Conservation (phyloP, 1,140 invertebrate species). For the Varroa destructor region DNA sequence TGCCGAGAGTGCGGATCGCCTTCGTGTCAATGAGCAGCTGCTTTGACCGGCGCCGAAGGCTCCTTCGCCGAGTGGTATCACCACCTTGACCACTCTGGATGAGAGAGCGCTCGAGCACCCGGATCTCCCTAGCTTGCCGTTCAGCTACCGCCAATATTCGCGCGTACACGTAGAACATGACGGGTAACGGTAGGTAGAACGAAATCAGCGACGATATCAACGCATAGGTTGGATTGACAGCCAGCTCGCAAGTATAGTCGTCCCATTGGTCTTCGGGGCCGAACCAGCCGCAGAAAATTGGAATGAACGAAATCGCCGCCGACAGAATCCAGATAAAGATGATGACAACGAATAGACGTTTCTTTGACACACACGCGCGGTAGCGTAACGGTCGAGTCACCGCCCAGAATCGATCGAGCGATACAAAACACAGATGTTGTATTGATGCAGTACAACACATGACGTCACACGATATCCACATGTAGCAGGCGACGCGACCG, state of each 20-base stretch:
- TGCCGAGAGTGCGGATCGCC: slow-evolving; percentile 85
- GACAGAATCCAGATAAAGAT: slow-evolving; percentile 75
- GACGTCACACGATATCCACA: slow-evolving; percentile 42
- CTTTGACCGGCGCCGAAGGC: slow-evolving; percentile 35
- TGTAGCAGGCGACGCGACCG: slow-evolving; percentile 65
- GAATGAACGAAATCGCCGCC: slow-evolving; percentile 72
- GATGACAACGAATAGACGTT: slow-evolving; percentile 67
- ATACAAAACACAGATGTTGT: slow-evolving; percentile 76
- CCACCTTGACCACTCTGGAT: slow-evolving; percentile 32
- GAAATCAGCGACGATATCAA: slow-evolving; percentile 58
- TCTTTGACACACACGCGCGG: slow-evolving; percentile 67
- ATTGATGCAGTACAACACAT: slow-evolving; percentile 64
- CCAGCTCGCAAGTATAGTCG: slow-evolving; percentile 29
- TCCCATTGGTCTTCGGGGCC: slow-evolving; percentile 37
- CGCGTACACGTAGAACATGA: slow-evolving; percentile 78
- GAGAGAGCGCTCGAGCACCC: slow-evolving; percentile 36
- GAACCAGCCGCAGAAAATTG: slow-evolving; percentile 74
- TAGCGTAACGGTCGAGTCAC: slow-evolving; percentile 81
- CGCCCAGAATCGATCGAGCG: slow-evolving; percentile 64
- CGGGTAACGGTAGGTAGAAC: slow-evolving; percentile 72
- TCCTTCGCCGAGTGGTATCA: slow-evolving; percentile 35
- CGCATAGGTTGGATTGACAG: slow-evolving; percentile 68
- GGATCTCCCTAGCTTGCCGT: slow-evolving; percentile 37
- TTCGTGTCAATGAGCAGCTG: slow-evolving; percentile 46
- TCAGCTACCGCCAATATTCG: slow-evolving; percentile 56